These are phyloP conservation scores for Ormyrus labotus DNA, from an alignment of 2,888 invertebrate species.

Conservation along the genomic window DNA sequence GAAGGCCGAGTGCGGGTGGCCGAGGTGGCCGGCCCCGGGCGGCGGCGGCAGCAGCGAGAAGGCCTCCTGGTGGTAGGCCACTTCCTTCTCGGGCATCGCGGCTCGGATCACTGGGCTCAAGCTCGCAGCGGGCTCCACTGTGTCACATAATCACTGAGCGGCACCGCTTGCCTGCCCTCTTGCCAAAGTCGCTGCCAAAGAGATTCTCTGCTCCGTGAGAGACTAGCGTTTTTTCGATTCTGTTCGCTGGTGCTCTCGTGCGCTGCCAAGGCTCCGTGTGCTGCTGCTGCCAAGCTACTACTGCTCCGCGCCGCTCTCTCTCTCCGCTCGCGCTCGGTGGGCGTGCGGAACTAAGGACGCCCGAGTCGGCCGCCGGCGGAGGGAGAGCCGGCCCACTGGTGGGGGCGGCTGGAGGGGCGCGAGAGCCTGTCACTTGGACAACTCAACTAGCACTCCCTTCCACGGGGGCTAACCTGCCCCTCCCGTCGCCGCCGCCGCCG, in stretches of 20 bases:
- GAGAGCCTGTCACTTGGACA: slow-evolving; percentile 75
- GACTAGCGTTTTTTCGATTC: too few relatives aligned
- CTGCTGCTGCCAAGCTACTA: neutral
- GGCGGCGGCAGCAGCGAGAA: slow-evolving; percentile 75
- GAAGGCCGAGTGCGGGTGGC: slow-evolving; percentile 72
- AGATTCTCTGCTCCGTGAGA: too few relatives aligned
- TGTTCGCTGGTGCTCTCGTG: neutral
- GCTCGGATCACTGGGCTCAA: slow-evolving; percentile 46
- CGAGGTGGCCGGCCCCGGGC: slow-evolving; percentile 70
- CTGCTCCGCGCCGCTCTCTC: slow-evolving; percentile 15
- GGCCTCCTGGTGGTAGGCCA: slow-evolving; percentile 78
- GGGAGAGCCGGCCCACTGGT: slow-evolving; percentile 30
- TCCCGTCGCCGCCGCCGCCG: too few relatives aligned
- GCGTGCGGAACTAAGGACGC: slow-evolving; percentile 67
- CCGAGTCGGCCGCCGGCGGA: neutral
- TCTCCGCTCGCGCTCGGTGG: slow-evolving; percentile 59
- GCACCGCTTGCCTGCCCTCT: too few relatives aligned
- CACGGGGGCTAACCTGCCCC: too few relatives aligned
- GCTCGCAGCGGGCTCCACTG: slow-evolving; percentile 53
- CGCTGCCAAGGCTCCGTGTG: slow-evolving; percentile 37
- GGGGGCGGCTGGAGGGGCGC: slow-evolving; percentile 42
- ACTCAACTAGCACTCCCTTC: slow-evolving; percentile 73
- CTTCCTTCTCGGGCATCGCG: slow-evolving; percentile 79
- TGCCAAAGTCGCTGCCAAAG: too few relatives aligned
- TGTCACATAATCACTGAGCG: neutral